Conservation (phyloP, 2,888 invertebrate genomes). For the Glaucopsyche alexis region DNA sequence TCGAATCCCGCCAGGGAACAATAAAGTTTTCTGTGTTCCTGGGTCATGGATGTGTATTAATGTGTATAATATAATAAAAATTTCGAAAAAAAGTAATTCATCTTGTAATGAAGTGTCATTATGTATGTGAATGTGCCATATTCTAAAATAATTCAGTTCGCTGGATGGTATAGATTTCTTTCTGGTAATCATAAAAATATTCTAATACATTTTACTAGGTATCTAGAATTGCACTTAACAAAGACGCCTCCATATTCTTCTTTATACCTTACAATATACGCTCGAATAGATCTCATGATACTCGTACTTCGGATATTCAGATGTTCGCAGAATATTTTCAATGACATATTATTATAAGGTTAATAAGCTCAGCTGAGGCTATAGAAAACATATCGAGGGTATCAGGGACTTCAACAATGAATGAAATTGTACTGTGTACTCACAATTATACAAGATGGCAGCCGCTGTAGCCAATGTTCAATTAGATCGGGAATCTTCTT, state of each 20-base stretch:
- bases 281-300: neutral
- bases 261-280: neutral
- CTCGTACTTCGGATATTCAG: neutral
- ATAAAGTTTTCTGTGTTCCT: too few relatives aligned
- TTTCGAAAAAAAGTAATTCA: too few relatives aligned
- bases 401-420: neutral
- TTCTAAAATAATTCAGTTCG: too few relatives aligned
- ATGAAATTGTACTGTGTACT: constrained; percentile 15
- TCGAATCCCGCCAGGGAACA: too few relatives aligned
- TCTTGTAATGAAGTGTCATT: too few relatives aligned
- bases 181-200: too few relatives aligned
- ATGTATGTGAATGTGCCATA: too few relatives aligned
- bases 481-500: constrained; percentile 50
- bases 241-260: neutral
- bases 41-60: too few relatives aligned
- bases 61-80: too few relatives aligned
- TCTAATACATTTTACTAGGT: too few relatives aligned
- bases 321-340: neutral
- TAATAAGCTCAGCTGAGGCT: constrained; percentile 10
- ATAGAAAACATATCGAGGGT: constrained; percentile 1
- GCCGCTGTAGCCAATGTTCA: constrained; percentile 49
- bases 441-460: constrained; percentile 23
- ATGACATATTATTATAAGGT: constrained; percentile 1
- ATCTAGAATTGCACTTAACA: too few relatives aligned
- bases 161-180: too few relatives aligned